A percentile compares a stretch with the other conserved stretches of the same genome.
Evolutionary conservation across 1,140 invertebrate species (phyloP).

Genomic region (Leptopilina clavipes): DNA sequence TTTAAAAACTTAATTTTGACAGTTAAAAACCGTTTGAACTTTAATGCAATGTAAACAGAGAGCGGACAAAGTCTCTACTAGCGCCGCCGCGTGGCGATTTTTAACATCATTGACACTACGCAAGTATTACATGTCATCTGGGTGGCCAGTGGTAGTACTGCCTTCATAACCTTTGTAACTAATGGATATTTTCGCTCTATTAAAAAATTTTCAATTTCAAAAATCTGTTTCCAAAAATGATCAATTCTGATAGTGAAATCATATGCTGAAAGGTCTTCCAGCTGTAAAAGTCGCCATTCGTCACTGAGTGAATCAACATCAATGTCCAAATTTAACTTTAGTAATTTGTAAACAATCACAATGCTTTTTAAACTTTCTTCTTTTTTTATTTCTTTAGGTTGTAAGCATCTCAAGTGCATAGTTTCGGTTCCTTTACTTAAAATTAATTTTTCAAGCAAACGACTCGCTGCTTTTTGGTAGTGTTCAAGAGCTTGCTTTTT

Average conservation of each 20-base stretch:
- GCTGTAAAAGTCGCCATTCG: not conserved
- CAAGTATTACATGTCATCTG: too few relatives aligned
- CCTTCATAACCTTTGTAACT: too few relatives aligned
- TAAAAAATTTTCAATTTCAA: constrained; percentile 1
- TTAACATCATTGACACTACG: too few relatives aligned
- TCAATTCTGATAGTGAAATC: not conserved
- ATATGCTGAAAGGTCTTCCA: not conserved
- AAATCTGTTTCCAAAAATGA: not conserved
- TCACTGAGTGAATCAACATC: not conserved
- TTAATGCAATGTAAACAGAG: too few relatives aligned
- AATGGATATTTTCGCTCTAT: too few relatives aligned
- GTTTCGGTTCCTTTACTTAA: not conserved
- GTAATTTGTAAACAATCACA: not conserved
- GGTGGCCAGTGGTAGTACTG: too few relatives aligned
- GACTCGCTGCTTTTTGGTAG: not conserved
- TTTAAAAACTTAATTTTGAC: too few relatives aligned
- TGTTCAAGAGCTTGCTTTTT: constrained; percentile 8
- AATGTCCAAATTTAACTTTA: not conserved
- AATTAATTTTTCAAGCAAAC: not conserved
- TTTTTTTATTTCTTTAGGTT: constrained; percentile 13
- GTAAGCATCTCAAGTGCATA: constrained; percentile 7
- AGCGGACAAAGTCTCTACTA: too few relatives aligned
- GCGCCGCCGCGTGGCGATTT: too few relatives aligned
- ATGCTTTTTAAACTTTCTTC: not conserved
- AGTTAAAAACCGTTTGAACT: too few relatives aligned